These are phyloP conservation scores for Epizoanthus illoricatus DNA, from an alignment of 92 coral and sea anemone genomes.

Conservation along the genomic window DNA sequence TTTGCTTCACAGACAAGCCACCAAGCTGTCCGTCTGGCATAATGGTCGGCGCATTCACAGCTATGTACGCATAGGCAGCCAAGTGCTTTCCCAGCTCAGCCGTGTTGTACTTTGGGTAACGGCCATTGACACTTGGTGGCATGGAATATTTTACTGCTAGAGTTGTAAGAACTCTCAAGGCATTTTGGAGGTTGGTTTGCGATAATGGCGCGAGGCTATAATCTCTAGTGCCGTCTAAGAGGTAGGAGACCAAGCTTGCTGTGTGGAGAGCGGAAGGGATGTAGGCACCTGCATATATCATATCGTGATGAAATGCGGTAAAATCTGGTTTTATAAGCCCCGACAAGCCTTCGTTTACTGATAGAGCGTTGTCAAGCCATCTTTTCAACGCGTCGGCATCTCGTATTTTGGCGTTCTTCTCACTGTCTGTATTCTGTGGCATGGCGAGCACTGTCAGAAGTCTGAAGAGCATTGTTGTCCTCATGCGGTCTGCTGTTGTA, in stretches of 20 bases:
- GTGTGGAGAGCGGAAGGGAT: conserved; percentile 57
- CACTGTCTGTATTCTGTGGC: conserved; percentile 41
- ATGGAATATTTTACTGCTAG: conserved; percentile 36
- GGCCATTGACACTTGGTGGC: conserved; percentile 34
- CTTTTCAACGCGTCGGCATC: conserved; percentile 62
- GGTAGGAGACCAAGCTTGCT: conserved; percentile 58
- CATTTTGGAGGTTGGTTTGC: conserved; percentile 23
- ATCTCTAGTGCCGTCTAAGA: conserved; percentile 59
- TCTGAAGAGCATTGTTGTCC: conserved; percentile 61
- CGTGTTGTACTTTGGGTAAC: conserved; percentile 20
- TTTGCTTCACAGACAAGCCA: not conserved
- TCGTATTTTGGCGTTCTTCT: conserved; percentile 42
- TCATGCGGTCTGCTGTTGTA: conserved; percentile 77
- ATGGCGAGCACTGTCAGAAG: conserved; percentile 57
- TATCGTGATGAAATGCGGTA: conserved; percentile 75
- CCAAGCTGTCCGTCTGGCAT: conserved; percentile 14
- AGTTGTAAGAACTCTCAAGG: conserved; percentile 30
- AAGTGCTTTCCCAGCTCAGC: conserved; percentile 25
- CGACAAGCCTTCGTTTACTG: conserved; percentile 60
- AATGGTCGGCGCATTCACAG: conserved; percentile 29
- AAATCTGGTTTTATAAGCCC: conserved; percentile 79
- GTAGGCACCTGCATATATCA: conserved; percentile 71
- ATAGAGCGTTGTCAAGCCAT: conserved; percentile 70
- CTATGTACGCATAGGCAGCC: conserved; percentile 41
- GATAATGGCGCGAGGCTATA: conserved; percentile 7